Conservation (phyloP, 1,140 invertebrate genomes). For the Diachasmimorpha longicaudata region DNA sequence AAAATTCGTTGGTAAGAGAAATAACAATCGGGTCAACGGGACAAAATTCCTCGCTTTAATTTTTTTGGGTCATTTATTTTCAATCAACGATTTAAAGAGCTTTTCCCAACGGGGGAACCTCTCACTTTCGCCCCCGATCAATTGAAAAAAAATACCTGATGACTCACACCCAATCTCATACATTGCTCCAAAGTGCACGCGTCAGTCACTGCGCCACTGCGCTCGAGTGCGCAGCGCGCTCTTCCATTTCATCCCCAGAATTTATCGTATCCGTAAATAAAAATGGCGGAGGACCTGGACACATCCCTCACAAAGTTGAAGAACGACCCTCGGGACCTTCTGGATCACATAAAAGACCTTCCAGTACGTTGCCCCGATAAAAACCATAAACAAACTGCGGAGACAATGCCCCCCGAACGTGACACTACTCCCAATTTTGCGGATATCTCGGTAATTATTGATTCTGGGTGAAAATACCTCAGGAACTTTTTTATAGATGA, state of each 20-base stretch:
- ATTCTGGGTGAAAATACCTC: neutral
- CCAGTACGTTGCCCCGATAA: neutral
- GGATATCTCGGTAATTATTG: neutral
- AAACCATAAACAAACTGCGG: neutral
- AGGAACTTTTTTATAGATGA: neutral
- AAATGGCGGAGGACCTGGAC: neutral
- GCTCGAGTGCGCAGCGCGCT: conserved; percentile 7
- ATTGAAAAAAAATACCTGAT: neutral
- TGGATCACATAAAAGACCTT: neutral
- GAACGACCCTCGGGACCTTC: neutral
- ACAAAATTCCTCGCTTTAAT: neutral
- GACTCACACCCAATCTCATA: neutral
- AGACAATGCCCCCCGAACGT: neutral
- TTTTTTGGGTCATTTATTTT: neutral
- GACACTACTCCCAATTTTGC: too few species aligned
- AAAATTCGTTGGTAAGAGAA: neutral
- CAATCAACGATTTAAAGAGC: too few species aligned
- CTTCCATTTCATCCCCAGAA: neutral
- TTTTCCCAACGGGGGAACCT: too few species aligned
- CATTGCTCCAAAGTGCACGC: neutral
- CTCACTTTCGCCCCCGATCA: too few species aligned
- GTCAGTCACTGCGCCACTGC: neutral
- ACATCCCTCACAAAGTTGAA: neutral
- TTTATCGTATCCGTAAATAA: neutral
- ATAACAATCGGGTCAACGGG: neutral